A percentile compares a stretch with the other conserved stretches of the same genome.
phyloP scores from a whole-genome alignment of 2,888 invertebrate species.

The Volucella inflata region DNA sequence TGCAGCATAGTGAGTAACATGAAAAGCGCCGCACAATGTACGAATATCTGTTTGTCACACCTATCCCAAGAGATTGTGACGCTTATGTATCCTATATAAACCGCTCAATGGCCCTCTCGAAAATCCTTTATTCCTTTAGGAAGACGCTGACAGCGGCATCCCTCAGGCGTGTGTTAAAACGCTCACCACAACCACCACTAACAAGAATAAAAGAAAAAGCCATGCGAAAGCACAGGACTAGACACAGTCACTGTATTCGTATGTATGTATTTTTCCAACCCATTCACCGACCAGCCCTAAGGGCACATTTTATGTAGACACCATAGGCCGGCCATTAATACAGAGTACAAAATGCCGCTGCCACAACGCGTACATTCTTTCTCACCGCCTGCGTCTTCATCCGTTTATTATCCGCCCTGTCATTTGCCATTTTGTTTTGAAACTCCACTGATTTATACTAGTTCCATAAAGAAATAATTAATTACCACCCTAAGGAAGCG shows the following conservation, averaged over 20 bases:
- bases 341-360: slow-evolving; percentile 29
- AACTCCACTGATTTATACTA: slow-evolving; percentile 65
- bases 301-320: slow-evolving; percentile 48
- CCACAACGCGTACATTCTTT: neutral
- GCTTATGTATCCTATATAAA: slow-evolving; percentile 36
- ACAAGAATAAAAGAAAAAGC: slow-evolving; percentile 16
- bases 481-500: slow-evolving; percentile 46
- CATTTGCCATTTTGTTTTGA: slow-evolving; percentile 66
- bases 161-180: slow-evolving; percentile 19
- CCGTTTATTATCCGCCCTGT: slow-evolving; percentile 53
- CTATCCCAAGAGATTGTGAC: slow-evolving; percentile 43
- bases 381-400: neutral
- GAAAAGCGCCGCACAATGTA: slow-evolving; percentile 3
- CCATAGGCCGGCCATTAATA: slow-evolving; percentile 46
- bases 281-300: slow-evolving; percentile 18
- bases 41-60: slow-evolving; percentile 31
- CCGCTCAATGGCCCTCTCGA: slow-evolving; percentile 53
- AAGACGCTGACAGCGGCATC: slow-evolving; percentile 17
- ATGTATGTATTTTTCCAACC: neutral
- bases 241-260: slow-evolving; percentile 4
- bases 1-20: slow-evolving; percentile 40
- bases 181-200: neutral
- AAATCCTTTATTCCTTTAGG: slow-evolving; percentile 50
- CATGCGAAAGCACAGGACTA: slow-evolving; percentile 13
- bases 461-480: slow-evolving; percentile 68